phyloP scores from a whole-genome alignment of 64 coral and sea anemone genomes.

The Platygyra sinensis region DNA sequence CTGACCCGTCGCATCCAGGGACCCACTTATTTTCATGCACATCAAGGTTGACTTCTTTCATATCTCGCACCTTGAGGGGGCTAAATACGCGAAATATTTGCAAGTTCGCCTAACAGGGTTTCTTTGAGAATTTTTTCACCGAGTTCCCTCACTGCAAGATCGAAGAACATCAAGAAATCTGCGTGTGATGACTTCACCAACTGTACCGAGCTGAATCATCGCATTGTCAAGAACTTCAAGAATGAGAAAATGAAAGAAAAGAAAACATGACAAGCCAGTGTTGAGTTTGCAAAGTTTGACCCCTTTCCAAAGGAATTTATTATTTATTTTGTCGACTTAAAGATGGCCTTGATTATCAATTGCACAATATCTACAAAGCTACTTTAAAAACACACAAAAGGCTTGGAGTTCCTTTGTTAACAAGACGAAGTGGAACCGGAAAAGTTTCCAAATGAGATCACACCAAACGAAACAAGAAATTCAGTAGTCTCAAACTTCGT shows the following conservation, averaged over 20 bases:
- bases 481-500: too few relatives aligned
- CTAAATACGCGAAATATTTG: not conserved
- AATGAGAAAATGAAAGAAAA: too few relatives aligned
- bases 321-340: not conserved
- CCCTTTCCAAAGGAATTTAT: too few relatives aligned
- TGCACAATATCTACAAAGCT: not conserved
- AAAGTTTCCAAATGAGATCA: not conserved
- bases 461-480: not conserved
- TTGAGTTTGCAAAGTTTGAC: too few relatives aligned
- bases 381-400: not conserved
- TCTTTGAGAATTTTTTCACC: not conserved
- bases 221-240: too few relatives aligned
- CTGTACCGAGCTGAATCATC: too few relatives aligned
- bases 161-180: too few relatives aligned
- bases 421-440: not conserved
- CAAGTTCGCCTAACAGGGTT: not conserved
- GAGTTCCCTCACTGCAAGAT: too few relatives aligned
- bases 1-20: not conserved
- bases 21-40: not conserved
- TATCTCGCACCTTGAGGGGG: not conserved
- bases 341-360: not conserved
- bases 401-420: not conserved
- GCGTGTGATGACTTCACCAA: too few relatives aligned
- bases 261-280: too few relatives aligned
- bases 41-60: not conserved